Conservation (phyloP, 1,140 invertebrate genomes). For the Penaeus indicus region DNA sequence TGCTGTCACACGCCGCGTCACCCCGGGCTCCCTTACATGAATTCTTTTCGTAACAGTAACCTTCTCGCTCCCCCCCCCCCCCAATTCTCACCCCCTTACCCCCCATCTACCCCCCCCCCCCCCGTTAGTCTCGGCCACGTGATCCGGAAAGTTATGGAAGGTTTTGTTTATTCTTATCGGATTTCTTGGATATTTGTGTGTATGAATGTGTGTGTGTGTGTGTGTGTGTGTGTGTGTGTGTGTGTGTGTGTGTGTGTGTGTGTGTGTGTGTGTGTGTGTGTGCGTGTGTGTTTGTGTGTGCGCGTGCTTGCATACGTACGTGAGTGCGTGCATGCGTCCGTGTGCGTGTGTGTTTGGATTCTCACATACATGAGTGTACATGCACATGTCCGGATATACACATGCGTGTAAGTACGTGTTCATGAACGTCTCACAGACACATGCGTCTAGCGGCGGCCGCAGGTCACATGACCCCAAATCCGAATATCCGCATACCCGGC, state of each 20-base stretch:
- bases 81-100: too few species aligned
- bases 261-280: conserved; percentile 15
- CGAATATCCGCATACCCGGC: neutral
- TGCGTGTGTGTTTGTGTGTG: conserved; percentile 1
- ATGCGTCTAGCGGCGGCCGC: neutral
- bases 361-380: neutral
- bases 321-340: neutral
- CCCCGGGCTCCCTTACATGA: too few species aligned
- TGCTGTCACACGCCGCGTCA: too few species aligned
- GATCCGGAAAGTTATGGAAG: too few species aligned
- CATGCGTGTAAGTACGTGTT: neutral
- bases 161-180: too few species aligned
- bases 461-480: neutral
- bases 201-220: conserved; percentile 19
- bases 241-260: conserved; percentile 16
- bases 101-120: too few species aligned
- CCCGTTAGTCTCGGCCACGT: too few species aligned
- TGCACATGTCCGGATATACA: neutral
- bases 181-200: neutral
- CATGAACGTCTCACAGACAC: neutral
- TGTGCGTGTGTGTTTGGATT: neutral
- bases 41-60: too few species aligned
- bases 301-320: neutral
- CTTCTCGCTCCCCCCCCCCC: too few species aligned
- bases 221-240: conserved; percentile 23